Percentiles rank a stretch among this genome's conserved stretches.
These are phyloP conservation scores for Ormyrus labotus DNA, from an alignment of 2,888 invertebrate genomes.

Conservation along the genomic window DNA sequence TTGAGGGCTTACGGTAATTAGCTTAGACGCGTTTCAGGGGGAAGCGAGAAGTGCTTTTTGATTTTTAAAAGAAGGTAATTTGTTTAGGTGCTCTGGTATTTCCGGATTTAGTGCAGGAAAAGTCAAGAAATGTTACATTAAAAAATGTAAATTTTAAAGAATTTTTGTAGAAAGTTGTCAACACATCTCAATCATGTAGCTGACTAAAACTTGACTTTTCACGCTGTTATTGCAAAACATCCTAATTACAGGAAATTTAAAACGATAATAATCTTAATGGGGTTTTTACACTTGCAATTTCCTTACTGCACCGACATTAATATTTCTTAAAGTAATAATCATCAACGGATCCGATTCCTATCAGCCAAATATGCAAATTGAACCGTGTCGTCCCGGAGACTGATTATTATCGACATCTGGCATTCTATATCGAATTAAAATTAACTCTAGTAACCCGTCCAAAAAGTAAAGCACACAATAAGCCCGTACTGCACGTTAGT, in stretches of 20 bases:
- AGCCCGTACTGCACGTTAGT: slow-evolving; percentile 34
- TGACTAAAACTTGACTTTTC: background rate
- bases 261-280: background rate
- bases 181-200: background rate
- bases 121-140: no score
- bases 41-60: no score
- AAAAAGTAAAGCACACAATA: slow-evolving; percentile 27
- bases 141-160: no score
- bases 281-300: background rate
- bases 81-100: no score
- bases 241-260: background rate
- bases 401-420: slow-evolving; percentile 17
- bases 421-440: background rate
- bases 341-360: slow-evolving; percentile 26
- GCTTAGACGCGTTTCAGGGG: no score
- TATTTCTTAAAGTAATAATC: slow-evolving; percentile 23
- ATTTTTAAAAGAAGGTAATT: no score
- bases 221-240: background rate
- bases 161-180: no score
- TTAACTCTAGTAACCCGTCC: slow-evolving; percentile 10
- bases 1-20: background rate
- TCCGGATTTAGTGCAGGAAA: no score
- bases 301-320: slow-evolving; percentile 13
- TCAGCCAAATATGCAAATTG: slow-evolving; percentile 45
- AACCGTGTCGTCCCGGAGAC: slow-evolving; percentile 3